These are phyloP conservation scores for Lepidurus couesii DNA, from an alignment of 1,140 invertebrate species.

Conservation along the genomic window DNA sequence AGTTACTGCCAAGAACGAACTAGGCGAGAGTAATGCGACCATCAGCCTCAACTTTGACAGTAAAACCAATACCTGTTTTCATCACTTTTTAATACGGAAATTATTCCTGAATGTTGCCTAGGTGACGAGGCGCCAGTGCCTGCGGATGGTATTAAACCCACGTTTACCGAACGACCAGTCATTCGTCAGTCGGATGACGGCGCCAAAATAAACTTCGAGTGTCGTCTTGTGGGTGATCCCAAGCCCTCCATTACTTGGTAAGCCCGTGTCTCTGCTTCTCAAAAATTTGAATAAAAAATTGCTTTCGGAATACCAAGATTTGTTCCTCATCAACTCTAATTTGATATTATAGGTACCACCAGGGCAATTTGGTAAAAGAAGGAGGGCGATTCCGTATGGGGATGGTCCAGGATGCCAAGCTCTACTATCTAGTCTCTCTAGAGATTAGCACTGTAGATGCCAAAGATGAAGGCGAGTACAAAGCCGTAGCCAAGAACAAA, in stretches of 20 bases:
- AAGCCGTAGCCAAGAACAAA: constrained; percentile 83
- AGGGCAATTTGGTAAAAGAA: constrained; percentile 68
- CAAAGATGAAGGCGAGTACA: constrained; percentile 86
- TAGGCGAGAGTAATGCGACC: constrained; percentile 91
- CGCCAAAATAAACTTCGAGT: constrained; percentile 88
- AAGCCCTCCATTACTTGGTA: constrained; percentile 87
- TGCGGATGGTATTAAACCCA: constrained; percentile 83
- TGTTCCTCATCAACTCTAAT: not conserved
- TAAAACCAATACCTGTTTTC: constrained; percentile 57
- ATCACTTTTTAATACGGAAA: not conserved
- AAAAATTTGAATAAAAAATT: not conserved
- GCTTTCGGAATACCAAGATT: too few relatives aligned
- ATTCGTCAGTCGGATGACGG: constrained; percentile 92
- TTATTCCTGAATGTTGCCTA: constrained; percentile 45
- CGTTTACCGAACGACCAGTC: constrained; percentile 90
- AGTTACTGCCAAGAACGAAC: constrained; percentile 91
- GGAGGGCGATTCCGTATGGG: constrained; percentile 69
- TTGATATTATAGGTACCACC: constrained; percentile 65
- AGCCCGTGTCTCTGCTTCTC: constrained; percentile 37
- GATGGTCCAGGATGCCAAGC: constrained; percentile 69
- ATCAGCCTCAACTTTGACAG: constrained; percentile 97
- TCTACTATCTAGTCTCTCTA: constrained; percentile 79
- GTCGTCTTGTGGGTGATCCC: constrained; percentile 89
- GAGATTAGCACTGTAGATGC: constrained; percentile 77
- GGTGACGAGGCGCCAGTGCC: constrained; percentile 86